Evolutionary conservation across 1,140 invertebrate genomes (phyloP).

Genomic region (Diachasmimorpha longicaudata): DNA sequence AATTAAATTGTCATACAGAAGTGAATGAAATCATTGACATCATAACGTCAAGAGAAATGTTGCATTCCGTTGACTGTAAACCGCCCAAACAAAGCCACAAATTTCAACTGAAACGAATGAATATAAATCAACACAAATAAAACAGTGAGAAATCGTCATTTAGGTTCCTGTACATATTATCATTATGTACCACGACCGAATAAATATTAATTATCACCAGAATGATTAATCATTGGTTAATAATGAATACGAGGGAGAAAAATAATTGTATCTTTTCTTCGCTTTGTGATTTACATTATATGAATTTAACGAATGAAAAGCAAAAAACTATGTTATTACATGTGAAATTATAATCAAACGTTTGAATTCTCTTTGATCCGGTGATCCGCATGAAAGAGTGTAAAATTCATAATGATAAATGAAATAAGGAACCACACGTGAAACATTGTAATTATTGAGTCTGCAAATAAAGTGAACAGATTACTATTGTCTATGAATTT

Average conservation of each 20-base stretch:
- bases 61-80: conserved; percentile 52
- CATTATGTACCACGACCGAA: conserved; percentile 38
- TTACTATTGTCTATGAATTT: conserved; percentile 46
- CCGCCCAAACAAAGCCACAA: conserved; percentile 16
- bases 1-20: conserved; percentile 9
- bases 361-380: conserved; percentile 20
- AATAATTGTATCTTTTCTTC: conserved; percentile 35
- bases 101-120: conserved; percentile 2
- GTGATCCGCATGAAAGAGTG: conserved; percentile 3
- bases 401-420: conserved; percentile 11
- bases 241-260: conserved; percentile 16
- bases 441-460: conserved; percentile 39
- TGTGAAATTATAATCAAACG: conserved; percentile 30
- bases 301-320: not conserved
- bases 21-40: conserved; percentile 4
- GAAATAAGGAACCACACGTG: conserved; percentile 9
- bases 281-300: conserved; percentile 36
- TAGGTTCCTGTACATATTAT: conserved; percentile 51
- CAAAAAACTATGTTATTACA: conserved; percentile 26
- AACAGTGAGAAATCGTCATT: conserved; percentile 35
- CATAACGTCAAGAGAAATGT: conserved; percentile 40
- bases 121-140: conserved; percentile 33
- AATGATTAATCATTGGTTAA: conserved; percentile 28
- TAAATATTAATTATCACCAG: conserved; percentile 33
- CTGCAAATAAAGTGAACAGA: conserved; percentile 47